These are phyloP conservation scores for Henricia sp. DNA, from an alignment of 53 echinoderm and acorn worm genomes.

Conservation along the genomic window DNA sequence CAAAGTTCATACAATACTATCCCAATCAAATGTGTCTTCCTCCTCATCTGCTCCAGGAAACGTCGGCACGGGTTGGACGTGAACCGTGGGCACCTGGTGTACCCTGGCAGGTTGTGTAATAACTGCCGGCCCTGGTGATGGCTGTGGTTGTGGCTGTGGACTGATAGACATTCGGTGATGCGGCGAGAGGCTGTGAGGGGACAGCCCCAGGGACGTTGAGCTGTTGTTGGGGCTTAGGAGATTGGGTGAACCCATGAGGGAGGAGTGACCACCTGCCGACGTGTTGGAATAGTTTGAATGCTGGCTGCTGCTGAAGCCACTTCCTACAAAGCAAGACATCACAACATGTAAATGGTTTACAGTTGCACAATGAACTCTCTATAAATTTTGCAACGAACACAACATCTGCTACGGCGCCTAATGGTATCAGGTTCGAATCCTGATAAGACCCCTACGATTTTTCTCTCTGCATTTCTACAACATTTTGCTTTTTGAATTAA, in stretches of 20 bases:
- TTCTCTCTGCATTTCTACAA: too few relatives aligned
- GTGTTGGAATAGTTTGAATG: constrained; percentile 88
- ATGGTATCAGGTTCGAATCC: too few relatives aligned
- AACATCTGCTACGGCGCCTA: too few relatives aligned
- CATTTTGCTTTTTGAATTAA: too few relatives aligned
- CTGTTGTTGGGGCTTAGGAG: constrained; percentile 91
- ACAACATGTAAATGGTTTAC: too few relatives aligned
- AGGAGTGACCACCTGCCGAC: constrained; percentile 68
- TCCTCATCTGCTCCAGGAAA: constrained; percentile 70
- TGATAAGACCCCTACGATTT: too few relatives aligned
- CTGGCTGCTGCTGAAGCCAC: constrained; percentile 82
- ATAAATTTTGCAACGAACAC: too few relatives aligned
- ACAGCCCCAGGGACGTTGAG: constrained; percentile 72
- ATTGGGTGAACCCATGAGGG: constrained; percentile 75
- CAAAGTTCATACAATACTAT: constrained; percentile 67
- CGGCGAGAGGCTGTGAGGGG: constrained; percentile 67
- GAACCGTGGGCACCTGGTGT: constrained; percentile 62
- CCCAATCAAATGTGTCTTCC: constrained; percentile 87
- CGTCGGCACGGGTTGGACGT: constrained; percentile 43
- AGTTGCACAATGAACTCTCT: neutral
- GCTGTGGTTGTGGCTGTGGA: constrained; percentile 22
- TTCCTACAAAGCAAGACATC: constrained; percentile 30
- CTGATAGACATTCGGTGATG: constrained; percentile 38
- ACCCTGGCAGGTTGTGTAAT: constrained; percentile 43
- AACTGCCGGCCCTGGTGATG: constrained; percentile 8